These are phyloP conservation scores for Griposia aprilina DNA, from an alignment of 2,888 invertebrate species.

Conservation along the genomic window DNA sequence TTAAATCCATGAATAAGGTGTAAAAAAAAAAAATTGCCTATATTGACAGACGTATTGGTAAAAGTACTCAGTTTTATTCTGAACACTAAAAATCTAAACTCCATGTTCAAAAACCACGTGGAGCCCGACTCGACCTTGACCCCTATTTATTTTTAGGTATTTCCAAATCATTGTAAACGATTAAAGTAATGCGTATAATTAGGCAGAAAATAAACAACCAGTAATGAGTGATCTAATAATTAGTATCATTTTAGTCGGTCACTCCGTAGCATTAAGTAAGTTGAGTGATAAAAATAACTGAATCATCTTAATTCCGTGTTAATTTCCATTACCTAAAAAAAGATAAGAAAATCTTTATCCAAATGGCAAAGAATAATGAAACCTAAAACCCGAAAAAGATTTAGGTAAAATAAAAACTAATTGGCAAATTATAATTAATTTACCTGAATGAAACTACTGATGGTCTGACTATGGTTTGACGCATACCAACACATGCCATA, in stretches of 20 bases:
- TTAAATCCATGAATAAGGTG: too few relatives aligned
- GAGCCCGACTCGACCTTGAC: background rate
- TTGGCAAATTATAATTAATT: background rate
- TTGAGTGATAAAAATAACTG: slow-evolving; percentile 13
- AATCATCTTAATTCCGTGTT: slow-evolving; percentile 3
- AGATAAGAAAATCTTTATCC: background rate
- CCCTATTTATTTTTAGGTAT: background rate
- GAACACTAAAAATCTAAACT: background rate
- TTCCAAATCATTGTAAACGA: slow-evolving; percentile 12
- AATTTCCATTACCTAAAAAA: slow-evolving; percentile 21
- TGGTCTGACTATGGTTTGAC: background rate
- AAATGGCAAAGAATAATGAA: background rate
- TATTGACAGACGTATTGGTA: too few relatives aligned
- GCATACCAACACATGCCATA: too few relatives aligned
- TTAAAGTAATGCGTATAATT: slow-evolving; percentile 33
- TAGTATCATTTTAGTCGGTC: slow-evolving; percentile 3
- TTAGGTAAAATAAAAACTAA: background rate
- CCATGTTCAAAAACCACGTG: too few relatives aligned
- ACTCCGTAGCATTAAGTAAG: slow-evolving; percentile 31
- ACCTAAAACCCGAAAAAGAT: background rate
- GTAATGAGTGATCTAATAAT: slow-evolving; percentile 23
- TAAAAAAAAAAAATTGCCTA: too few relatives aligned
- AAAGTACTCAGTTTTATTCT: background rate
- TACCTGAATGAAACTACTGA: too few relatives aligned
- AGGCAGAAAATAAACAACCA: slow-evolving; percentile 41